These are phyloP conservation scores for Eurytoma californica DNA, from an alignment of 2,888 invertebrate genomes.

Conservation along the genomic window DNA sequence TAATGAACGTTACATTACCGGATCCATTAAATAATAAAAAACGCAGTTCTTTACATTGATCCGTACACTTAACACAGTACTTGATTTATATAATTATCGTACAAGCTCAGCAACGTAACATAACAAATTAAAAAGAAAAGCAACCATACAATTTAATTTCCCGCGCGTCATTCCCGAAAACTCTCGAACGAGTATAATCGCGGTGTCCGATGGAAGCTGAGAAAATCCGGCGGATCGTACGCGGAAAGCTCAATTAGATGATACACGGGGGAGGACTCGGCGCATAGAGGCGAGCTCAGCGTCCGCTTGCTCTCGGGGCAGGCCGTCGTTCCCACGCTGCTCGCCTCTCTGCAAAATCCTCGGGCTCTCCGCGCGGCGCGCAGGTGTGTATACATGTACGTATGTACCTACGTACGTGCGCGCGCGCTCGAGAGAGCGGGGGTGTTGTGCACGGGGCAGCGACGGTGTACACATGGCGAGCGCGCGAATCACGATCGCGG, in stretches of 20 bases:
- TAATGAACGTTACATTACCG: too few species aligned
- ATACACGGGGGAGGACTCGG: too few species aligned
- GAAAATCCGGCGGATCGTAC: neutral
- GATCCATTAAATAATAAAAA: too few species aligned
- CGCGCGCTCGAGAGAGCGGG: neutral
- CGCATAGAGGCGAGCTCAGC: too few species aligned
- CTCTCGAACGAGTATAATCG: neutral
- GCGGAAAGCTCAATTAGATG: conserved; percentile 37
- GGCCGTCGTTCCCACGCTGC: conserved; percentile 35
- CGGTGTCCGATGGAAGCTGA: neutral
- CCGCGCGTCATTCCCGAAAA: neutral
- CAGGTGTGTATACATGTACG: conserved; percentile 13
- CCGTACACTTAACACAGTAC: too few species aligned
- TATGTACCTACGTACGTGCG: neutral
- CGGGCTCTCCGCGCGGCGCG: conserved; percentile 7
- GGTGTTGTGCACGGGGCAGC: conserved; percentile 2
- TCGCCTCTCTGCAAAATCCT: neutral
- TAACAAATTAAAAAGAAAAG: neutral
- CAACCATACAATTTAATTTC: neutral
- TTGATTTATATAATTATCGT: too few species aligned
- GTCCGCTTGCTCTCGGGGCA: conserved; percentile 59
- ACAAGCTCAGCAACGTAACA: too few species aligned
- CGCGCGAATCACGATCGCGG: conserved; percentile 51
- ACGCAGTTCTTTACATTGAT: too few species aligned
- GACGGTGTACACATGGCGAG: conserved; percentile 27